These are phyloP conservation scores for Cephus sareptanus DNA, from an alignment of 2,888 invertebrate species.

Conservation along the genomic window DNA sequence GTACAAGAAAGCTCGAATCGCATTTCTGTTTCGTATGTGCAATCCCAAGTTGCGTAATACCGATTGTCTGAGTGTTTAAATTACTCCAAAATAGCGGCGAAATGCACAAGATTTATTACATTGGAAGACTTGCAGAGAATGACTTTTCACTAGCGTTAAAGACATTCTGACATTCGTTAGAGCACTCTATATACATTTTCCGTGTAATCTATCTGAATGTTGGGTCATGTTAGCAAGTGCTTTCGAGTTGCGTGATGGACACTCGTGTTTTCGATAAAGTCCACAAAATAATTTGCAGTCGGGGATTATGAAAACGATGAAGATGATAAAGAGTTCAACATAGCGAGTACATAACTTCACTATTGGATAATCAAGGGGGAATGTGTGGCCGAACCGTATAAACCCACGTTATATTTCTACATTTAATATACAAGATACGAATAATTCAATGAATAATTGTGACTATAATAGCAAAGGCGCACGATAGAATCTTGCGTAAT, in stretches of 20 bases:
- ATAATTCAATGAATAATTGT: background rate
- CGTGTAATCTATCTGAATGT: constrained; percentile 14
- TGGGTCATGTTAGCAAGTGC: background rate
- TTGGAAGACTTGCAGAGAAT: background rate
- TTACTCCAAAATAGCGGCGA: background rate
- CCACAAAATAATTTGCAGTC: background rate
- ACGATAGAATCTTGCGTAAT: background rate
- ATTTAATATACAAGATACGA: background rate
- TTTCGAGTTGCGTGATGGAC: background rate
- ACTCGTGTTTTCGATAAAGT: background rate
- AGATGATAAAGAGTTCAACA: background rate
- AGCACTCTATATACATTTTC: constrained; percentile 8
- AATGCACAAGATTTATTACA: background rate
- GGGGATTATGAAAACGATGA: background rate
- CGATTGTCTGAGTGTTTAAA: background rate
- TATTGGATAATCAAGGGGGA: background rate
- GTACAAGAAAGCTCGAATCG: background rate
- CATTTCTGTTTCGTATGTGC: background rate
- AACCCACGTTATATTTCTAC: background rate
- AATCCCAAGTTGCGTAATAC: background rate
- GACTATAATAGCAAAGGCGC: background rate
- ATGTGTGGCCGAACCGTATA: background rate
- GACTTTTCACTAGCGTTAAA: background rate
- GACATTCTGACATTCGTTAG: background rate
- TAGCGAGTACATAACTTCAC: background rate